Evolutionary conservation across 2,113 vertebrate species (phyloP), one percentile per base, ranked within the genome.

Genomic region (Hystrix brachyura): DNA sequence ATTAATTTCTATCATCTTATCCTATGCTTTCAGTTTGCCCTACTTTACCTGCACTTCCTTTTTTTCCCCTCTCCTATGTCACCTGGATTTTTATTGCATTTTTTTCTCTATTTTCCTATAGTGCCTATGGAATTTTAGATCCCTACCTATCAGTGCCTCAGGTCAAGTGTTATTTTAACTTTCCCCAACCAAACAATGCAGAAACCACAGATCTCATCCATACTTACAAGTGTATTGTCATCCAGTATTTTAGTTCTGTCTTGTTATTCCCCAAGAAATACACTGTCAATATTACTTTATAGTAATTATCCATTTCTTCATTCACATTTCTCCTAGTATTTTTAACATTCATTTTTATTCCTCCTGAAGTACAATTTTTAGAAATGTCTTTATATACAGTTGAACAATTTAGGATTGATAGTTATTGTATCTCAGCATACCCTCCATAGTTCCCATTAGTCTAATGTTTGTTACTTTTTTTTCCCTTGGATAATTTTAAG

Each of bases 51-150:
- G 3, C 48, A 34, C 7, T 87, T 83, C 55, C 67, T 69, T 74
- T n/a, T 59, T 57, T 72, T 53, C 3, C 65, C 32, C 43, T 4
- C 14, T 38, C 21, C 32, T 81, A 17, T 32, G 5, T 55, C 53
- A 67, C 3, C 3, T 72, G 87, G 53, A 71, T n/a, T 87, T 93
- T 59, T 51, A 64, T 85, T 83, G 91, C 18, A 43, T 15, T 43
- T 83, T 90, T 89, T 87, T 89, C 78, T 95, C 18, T n/a, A 15
- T 53, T 83, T 90, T 91, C 87, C n/a, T 67, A 67, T 89, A 91
- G 38, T 78, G 5, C 12, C 51, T 18, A 81, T 80, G 32, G 64
- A 87, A 87, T 83, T 89, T 67, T 74, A 65, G 7, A 62, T 43
- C 55, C 17, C 11, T 25, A 43, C 43, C 53, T 53, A 57, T 65